Base-by-base conservation (phyloP, 2,797 vertebrate species). In the Poecilia velifera region DNA sequence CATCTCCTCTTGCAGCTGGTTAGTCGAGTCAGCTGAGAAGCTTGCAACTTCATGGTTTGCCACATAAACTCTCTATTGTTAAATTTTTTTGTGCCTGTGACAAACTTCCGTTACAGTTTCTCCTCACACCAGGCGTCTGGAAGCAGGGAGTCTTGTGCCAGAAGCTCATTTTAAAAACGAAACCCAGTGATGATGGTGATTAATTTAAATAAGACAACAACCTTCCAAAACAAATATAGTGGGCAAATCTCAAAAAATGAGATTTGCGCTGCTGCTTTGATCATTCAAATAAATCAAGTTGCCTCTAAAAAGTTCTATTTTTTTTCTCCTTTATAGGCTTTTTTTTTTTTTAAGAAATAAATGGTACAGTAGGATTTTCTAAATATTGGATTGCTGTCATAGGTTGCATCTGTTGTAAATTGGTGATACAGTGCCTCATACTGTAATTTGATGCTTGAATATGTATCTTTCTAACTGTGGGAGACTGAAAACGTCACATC, bases 11-110 rank as follows among this genome's bases (percentile, higher is more conserved):
- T 20, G 31, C 6, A 9, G 31, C 34, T 66, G 7, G 6, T 22
- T 16, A 57, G 8, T 7, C 18, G 34, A 66, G 18, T 31, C 39
- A 25, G 57, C 20, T 12, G 43, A 10, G 43, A 76, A 1, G 45
- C 4, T 12, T 46, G 12, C 20, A 28, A 6, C n/a, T 6, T 64
- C 59, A 20, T 2, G 5, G 7, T 39, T 5, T 57, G 6, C 16
- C 55, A 9, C 41, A 31, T 34, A 12, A 46, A 64, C 72, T 53
- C 7, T 49, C 49, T 51, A 8, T 51, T 53, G 8, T 53, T 72
- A 64, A 12, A 3, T 78, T 71, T 4, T 0, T 64, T 16, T 70
- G 87, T 90, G 90, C 86, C 89, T 91, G 71, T 79, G 22, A 16
- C 22, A 82, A 28, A 22, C 41, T 34, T 81, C 51, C 72, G 43